Base-by-base conservation (phyloP, 2,888 invertebrate species). In the Parapristionchus giblindavisi region DNA sequence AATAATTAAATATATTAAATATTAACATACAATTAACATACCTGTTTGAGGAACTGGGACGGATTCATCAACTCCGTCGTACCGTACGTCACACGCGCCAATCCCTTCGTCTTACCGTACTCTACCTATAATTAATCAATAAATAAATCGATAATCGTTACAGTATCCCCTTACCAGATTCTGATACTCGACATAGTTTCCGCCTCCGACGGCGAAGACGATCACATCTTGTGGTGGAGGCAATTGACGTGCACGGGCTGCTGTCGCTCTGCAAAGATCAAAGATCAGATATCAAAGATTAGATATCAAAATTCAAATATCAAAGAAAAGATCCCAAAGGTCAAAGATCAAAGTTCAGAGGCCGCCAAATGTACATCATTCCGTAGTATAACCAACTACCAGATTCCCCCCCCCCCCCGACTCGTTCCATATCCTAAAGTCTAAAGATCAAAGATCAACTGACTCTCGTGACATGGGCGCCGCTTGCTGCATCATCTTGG, bases 141-240 rank as follows among this genome's bases (percentile, higher is more conserved):
- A n/a, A 17, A 54, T 54, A n/a, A 54, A 54, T 54, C 8, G 6
- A 54, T 24, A 54, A 54, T 14, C 17, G 54, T 6, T 6, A 17
- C 54, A 5, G n/a, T n/a, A 14, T 54, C 8, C 38, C 17, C 81
- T 79, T 3, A 79, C 77, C 71, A 99, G 91, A 91, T 99, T 99
- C 89, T 98, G 98, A 89, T 99, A 99, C 90, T 99, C 99, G 87
- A 98, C 97, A 88, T 99, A 99, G 91, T 97, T 98, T 66, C 99
- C 91, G 34, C 91, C 91, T 61, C 91, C 91, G 38, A 91, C 88
- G 24, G 91, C 88, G 78, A 91, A 91, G 48, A 91, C 90, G 79
- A 89, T 88, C 2, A 90, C 88, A 80, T 90, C 89, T 71, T 85
- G 80, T 4, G 84, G 82, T 21, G 80, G 76, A 27, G 84, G 85